These are phyloP conservation scores for Empis stercorea DNA, from an alignment of 2,888 invertebrate genomes.

Conservation along the genomic window DNA sequence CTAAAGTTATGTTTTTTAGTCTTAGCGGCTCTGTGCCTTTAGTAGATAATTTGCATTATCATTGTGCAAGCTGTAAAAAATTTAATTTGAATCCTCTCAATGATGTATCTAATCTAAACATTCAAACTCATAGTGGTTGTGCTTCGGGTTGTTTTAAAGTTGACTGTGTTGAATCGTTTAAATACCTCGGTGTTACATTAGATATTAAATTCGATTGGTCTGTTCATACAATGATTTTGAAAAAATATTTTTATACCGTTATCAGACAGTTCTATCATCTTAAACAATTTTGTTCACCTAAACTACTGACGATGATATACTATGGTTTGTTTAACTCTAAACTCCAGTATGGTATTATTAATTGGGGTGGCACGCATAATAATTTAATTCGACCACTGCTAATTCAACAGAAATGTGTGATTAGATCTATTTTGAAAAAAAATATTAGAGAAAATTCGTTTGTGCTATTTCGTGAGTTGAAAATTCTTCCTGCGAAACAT, in stretches of 20 bases:
- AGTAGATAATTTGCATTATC: background rate
- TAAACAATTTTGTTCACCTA: background rate
- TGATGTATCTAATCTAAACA: too few relatives aligned
- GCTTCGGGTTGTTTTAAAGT: background rate
- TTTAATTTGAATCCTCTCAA: background rate
- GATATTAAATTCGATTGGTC: background rate
- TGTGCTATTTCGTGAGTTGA: too few relatives aligned
- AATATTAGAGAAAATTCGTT: too few relatives aligned
- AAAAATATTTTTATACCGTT: background rate
- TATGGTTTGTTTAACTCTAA: background rate
- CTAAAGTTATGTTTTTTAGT: slow-evolving; percentile 1
- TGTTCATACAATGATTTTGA: background rate
- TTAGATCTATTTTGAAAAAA: too few relatives aligned
- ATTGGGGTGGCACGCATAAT: background rate
- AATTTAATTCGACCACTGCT: too few relatives aligned
- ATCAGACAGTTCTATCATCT: background rate
- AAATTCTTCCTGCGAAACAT: too few relatives aligned
- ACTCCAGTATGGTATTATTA: background rate
- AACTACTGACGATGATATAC: background rate
- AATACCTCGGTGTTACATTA: background rate
- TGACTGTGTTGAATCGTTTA: background rate
- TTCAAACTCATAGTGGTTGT: too few relatives aligned
- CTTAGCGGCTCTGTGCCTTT: background rate
- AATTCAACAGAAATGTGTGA: too few relatives aligned
- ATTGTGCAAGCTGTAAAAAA: background rate